These are phyloP conservation scores for Corydoras sp. DNA, from an alignment of 2,113 vertebrate species.

Conservation along the genomic window DNA sequence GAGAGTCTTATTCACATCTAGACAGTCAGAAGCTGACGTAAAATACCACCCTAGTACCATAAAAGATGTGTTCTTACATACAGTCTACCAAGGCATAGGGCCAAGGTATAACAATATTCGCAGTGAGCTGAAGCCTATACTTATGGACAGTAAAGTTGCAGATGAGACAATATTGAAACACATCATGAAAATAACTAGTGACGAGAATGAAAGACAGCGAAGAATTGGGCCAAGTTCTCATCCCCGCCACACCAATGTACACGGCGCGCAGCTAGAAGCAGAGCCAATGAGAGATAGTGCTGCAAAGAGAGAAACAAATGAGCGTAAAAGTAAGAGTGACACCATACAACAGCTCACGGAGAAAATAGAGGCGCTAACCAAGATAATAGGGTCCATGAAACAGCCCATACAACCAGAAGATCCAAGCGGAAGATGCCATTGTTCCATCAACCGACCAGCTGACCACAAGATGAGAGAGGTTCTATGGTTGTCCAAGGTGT, in stretches of 20 bases:
- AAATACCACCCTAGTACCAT: not conserved
- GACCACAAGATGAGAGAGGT: not conserved
- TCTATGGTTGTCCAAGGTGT: not conserved
- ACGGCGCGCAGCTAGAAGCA: not conserved
- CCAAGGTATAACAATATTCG: not conserved
- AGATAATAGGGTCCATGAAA: too few relatives aligned
- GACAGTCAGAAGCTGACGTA: not conserved
- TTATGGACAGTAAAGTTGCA: not conserved
- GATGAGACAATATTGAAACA: conserved; percentile 1
- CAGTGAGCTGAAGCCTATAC: conserved; percentile 1
- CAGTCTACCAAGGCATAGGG: not conserved
- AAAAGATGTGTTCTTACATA: conserved; percentile 1
- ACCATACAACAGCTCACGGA: too few relatives aligned
- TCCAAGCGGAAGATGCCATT: too few relatives aligned
- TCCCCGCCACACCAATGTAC: too few relatives aligned
- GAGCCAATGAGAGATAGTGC: not conserved
- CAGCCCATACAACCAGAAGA: too few relatives aligned
- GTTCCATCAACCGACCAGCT: too few relatives aligned
- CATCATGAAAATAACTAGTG: not conserved
- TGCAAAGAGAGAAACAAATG: not conserved
- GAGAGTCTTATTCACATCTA: conserved; percentile 1
- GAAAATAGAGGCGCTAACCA: too few relatives aligned
- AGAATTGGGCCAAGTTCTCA: not conserved
- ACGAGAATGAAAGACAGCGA: not conserved
- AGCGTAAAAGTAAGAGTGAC: too few relatives aligned